Evolutionary conservation across 2,888 invertebrate species (phyloP), one percentile per base, ranked within the genome.

Genomic region (Drosophila ezoana): DNA sequence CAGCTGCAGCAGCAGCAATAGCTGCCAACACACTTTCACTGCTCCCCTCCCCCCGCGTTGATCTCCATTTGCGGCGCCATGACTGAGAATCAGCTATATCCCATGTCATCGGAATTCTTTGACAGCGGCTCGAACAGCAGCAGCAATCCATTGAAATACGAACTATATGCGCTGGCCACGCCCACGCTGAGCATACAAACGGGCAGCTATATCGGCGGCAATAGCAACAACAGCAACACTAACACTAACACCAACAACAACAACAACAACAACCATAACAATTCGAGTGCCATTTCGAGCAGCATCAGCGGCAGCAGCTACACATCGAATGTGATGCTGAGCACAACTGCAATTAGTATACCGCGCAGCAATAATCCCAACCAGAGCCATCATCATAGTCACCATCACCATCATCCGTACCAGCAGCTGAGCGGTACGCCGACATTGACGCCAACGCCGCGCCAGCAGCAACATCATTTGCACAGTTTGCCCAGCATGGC

Each of bases 31-130:
- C 9, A n/a, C 23, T 28, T 28, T 28, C 23, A 28, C 23, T n/a
- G 20, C 8, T 3, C 2, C 9, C 8, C 38, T 16, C 11, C 38
- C 9, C 40, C 18, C 20, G 48, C 20, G 35, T 51, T 38, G 52
- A 52, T 52, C 52, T 52, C 40, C 11, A 37, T 20, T 32, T 23
- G 28, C 13, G 35, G 63, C 82, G 90, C 79, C 75, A 92, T 92
- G 92, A 92, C 92, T 87, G 92, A 92, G 75, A 92, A 92, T 85
- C 92, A 92, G 89, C 53, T 92, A 68, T 92, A 90, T 81, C 83
- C 91, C 82, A 91, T 91, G 90, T 91, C 92, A 85, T 90, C 92
- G 74, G 92, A 92, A 82, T 90, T 92, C 81, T 92, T 92, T 87
- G 92, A 92, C 89, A 90, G 87, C 65, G 90, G 92, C 78, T 92